These are phyloP conservation scores for Phalacrocorax pelagicus DNA, from an alignment of 2,113 vertebrate genomes.

Conservation along the genomic window DNA sequence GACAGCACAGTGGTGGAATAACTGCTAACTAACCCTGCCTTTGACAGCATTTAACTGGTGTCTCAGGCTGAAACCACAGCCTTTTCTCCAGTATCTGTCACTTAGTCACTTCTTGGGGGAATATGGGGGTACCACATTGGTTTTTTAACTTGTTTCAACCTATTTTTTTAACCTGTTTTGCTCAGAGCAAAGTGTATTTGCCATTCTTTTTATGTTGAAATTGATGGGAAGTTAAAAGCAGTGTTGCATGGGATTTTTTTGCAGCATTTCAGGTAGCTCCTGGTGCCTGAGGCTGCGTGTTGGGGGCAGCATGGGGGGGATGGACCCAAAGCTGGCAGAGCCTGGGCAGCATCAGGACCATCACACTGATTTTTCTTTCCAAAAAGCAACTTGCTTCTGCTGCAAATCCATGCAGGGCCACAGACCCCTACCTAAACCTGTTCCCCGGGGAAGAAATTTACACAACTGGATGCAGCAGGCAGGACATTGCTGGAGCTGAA, in stretches of 20 bases:
- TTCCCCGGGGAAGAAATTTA: neutral
- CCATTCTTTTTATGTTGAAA: neutral
- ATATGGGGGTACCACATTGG: accelerated
- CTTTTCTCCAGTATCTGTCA: neutral
- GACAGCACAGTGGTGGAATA: accelerated
- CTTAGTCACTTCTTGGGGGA: neutral
- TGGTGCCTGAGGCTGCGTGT: neutral
- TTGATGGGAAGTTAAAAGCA: neutral
- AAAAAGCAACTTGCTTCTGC: neutral
- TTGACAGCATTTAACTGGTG: neutral
- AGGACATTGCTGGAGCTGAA: accelerated
- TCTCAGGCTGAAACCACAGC: neutral
- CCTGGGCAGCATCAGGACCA: neutral
- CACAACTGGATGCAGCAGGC: neutral
- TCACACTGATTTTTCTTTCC: neutral
- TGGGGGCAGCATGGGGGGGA: neutral
- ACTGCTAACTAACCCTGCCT: accelerated
- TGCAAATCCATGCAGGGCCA: neutral
- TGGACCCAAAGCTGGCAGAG: neutral
- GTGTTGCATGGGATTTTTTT: neutral
- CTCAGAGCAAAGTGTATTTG: neutral
- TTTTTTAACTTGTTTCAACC: neutral
- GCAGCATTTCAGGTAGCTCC: neutral
- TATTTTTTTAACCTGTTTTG: neutral
- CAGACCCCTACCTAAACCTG: neutral